These are phyloP conservation scores for Stigmatopora nigra DNA, from an alignment of 2,113 vertebrate genomes.

Conservation along the genomic window DNA sequence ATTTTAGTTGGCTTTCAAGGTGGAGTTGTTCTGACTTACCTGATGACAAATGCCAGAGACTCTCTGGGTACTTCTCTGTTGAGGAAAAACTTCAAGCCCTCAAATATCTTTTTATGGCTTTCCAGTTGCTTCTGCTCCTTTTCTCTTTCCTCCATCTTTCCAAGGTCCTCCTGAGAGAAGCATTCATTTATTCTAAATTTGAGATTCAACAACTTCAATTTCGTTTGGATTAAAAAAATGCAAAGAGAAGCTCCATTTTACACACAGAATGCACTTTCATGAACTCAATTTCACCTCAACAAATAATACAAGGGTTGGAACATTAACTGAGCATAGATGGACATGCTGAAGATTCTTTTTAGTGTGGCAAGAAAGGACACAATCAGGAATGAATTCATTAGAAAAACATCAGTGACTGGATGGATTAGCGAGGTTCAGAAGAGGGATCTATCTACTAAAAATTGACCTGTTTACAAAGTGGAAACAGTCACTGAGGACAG, in stretches of 20 bases:
- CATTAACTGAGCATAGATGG: neutral
- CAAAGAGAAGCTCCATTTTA: neutral
- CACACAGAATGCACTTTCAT: neutral
- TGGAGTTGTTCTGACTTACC: slow-evolving; percentile 60
- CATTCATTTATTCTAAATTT: neutral
- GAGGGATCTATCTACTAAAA: neutral
- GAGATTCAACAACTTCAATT: neutral
- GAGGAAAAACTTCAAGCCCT: slow-evolving; percentile 87
- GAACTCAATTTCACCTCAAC: too few species aligned
- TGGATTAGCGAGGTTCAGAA: neutral
- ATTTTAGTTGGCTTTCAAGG: neutral
- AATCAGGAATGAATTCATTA: neutral
- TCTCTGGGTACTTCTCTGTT: slow-evolving; percentile 94
- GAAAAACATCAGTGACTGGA: neutral
- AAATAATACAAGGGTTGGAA: neutral
- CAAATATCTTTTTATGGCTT: slow-evolving; percentile 82
- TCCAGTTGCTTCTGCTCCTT: slow-evolving; percentile 77
- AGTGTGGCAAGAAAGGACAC: neutral
- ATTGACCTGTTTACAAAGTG: neutral
- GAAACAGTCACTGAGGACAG: neutral
- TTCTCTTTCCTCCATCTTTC: slow-evolving; percentile 71
- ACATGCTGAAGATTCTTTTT: too few species aligned
- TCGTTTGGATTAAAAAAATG: neutral
- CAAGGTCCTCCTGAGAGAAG: slow-evolving; percentile 73
- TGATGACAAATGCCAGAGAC: slow-evolving; percentile 85